Conservation (phyloP, 1,140 invertebrate genomes). For the Pantala flavescens region DNA sequence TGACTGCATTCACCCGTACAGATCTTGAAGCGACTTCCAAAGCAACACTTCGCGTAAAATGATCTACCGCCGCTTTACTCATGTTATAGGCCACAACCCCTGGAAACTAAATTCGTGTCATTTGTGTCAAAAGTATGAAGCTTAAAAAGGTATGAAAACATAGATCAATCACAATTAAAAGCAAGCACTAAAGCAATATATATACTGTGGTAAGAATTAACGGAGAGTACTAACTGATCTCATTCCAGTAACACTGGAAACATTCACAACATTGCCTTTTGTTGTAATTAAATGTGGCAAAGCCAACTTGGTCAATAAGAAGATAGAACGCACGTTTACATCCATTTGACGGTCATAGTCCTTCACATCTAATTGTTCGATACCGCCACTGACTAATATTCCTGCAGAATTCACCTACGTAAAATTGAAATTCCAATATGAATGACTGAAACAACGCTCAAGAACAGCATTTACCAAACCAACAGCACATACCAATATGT, state of each 20-base stretch:
- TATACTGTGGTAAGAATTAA: not conserved
- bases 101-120: conserved; percentile 24
- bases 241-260: conserved; percentile 79
- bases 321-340: conserved; percentile 72
- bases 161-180: not conserved
- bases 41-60: conserved; percentile 52
- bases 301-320: conserved; percentile 71
- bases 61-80: conserved; percentile 57
- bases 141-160: not conserved
- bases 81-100: conserved; percentile 45
- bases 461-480: not conserved
- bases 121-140: not conserved
- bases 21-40: conserved; percentile 39
- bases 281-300: conserved; percentile 70
- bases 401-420: conserved; percentile 66
- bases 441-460: not conserved
- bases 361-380: conserved; percentile 65
- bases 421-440: not conserved
- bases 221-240: conserved; percentile 38
- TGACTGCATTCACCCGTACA: conserved; percentile 54
- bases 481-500: conserved; percentile 50
- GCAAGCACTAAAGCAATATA: not conserved
- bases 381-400: conserved; percentile 64
- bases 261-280: conserved; percentile 80
- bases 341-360: conserved; percentile 62